These are phyloP conservation scores for Rhinoraja longicauda DNA, from an alignment of 2,797 vertebrate species.

Conservation along the genomic window DNA sequence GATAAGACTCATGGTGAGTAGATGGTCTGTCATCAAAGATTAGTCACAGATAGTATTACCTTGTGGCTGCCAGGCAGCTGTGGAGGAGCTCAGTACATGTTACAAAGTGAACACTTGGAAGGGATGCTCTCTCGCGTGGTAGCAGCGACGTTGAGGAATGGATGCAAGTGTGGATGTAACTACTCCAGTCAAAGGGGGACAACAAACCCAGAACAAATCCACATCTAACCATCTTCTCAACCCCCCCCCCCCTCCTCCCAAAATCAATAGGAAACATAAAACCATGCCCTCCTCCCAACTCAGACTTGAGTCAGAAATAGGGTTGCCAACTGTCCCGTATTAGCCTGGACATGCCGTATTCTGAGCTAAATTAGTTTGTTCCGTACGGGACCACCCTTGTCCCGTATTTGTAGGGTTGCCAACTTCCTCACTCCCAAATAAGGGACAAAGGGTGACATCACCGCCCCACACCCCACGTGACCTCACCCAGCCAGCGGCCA, in stretches of 20 bases:
- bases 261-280: not conserved
- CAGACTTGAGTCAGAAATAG: too few relatives aligned
- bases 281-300: not conserved
- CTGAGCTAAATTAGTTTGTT: too few relatives aligned
- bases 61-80: not conserved
- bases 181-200: not conserved
- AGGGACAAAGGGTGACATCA: too few relatives aligned
- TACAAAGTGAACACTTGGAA: not conserved
- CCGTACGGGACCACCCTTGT: too few relatives aligned
- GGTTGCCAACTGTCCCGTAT: too few relatives aligned
- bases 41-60: slow-evolving; percentile 6
- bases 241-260: too few relatives aligned
- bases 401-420: too few relatives aligned
- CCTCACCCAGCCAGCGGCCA: too few relatives aligned
- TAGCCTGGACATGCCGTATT: too few relatives aligned
- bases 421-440: too few relatives aligned
- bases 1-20: not conserved
- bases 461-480: too few relatives aligned
- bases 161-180: not conserved
- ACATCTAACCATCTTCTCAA: not conserved
- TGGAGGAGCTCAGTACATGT: not conserved
- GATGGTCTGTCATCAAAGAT: not conserved
- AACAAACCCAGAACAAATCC: not conserved
- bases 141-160: not conserved
- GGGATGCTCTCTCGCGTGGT: too few relatives aligned